Base-by-base conservation (phyloP, 2,797 vertebrate genomes). In the Hapalemur alaotrensis region DNA sequence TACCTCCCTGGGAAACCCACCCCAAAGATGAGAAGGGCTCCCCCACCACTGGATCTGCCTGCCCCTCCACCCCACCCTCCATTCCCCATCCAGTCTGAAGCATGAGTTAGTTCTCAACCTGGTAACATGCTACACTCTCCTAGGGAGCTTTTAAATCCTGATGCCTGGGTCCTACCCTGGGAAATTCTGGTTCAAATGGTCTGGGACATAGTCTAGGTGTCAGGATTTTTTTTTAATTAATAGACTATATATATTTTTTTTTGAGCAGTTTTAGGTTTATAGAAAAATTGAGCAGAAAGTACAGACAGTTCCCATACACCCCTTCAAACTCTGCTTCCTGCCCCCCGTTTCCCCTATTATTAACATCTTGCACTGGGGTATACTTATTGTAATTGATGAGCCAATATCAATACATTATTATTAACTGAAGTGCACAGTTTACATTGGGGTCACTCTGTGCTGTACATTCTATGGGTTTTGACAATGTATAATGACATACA, bases 271-370 rank as follows among this genome's bases (percentile, higher is more conserved):
- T 54, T 79, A 80, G 35, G 25, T 48, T 94, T 79, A 61, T 4
- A 93, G 54, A 83, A 91, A 83, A 91, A 65, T 8, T 46, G 18
- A 87, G 63, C 43, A 84, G 75, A 70, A 95, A 72, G 57, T 78
- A 52, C 30, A 57, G 15, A 48, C 7, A 43, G 18, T 86, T 50
- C 23, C 81, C 43, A 14, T 25, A 59, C 17, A 22, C 15, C 25
- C 15, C 50, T 57, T 85, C 46, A 43, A 14, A 4, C 4, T 67
- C 50, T 13, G 17, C 90, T 73, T 75, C 78, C 35, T 4, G 4
- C 32, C 28, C 2, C 7, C 43, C 32, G 7, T 35, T 86, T 65
- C 83, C 25, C 35, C 28, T 83, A 6, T 65, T 63, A 35, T 35
- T 52, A 86, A 73, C 52, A 85, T 70, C 48, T 70, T 88, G 61